phyloP scores from a whole-genome alignment of 2,113 vertebrate genomes.

The Nerophis ophidion region DNA sequence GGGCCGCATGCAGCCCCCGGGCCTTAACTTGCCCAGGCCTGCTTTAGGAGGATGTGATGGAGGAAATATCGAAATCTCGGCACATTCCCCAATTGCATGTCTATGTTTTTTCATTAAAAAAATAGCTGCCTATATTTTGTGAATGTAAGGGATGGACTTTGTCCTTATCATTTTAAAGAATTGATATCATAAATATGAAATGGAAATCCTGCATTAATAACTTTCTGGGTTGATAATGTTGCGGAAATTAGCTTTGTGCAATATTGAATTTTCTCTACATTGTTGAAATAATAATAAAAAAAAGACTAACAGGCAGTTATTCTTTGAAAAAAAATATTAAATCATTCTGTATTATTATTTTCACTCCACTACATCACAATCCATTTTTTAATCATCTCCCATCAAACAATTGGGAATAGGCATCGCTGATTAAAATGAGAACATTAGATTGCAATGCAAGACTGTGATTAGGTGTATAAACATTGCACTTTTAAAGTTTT shows the following conservation, averaged over 20 bases:
- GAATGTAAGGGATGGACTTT: neutral
- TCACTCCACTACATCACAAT: neutral
- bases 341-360: neutral
- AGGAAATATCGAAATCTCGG: no score
- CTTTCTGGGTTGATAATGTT: conserved; percentile 1
- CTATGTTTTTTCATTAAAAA: no score
- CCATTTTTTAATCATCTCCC: neutral
- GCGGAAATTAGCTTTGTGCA: conserved; percentile 3
- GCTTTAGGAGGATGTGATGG: no score
- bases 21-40: no score
- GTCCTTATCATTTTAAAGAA: no score
- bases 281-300: neutral
- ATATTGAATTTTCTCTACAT: neutral
- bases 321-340: no score
- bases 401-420: neutral
- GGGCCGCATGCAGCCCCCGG: no score
- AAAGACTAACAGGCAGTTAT: no score
- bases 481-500: no score
- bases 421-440: neutral
- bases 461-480: neutral
- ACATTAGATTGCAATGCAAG: neutral
- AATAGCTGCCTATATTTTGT: no score
- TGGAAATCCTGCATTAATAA: neutral
- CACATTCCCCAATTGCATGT: no score
- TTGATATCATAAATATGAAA: no score